Base-by-base conservation (phyloP, 2,113 vertebrate genomes). In the Erythrocercus mccallii region DNA sequence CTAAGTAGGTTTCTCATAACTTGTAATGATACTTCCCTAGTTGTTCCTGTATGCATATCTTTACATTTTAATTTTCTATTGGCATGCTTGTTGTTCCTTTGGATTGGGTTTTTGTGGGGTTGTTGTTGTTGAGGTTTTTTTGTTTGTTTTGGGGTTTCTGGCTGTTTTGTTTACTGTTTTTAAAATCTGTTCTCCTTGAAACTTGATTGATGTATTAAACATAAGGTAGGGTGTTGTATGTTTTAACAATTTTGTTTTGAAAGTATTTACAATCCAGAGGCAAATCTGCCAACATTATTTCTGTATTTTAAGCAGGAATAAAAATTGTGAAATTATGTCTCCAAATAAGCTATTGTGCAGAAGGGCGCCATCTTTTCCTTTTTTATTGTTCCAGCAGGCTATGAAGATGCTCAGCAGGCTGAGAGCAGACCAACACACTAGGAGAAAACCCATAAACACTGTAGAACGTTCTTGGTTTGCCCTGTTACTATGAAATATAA, bases 311-410 rank as follows among this genome's bases (percentile, higher is more conserved):
- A 56, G 44, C 14, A 54, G 6, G 10, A 28, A 72, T 5, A 84
- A 56, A 68, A 69, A 37, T 15, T 16, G 8, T 3, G 11, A 57
- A 72, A 70, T 19, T 25, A 4, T 57, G 2, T 25, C 81, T 82
- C 66, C 18, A 58, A 54, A 30, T 48, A 64, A 62, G 6, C 65
- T 84, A 38, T 21, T 5, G 1, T 60, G 22, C 20, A 74, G 20
- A 90, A 79, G 3, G 4, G 3, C 0, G 0, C 1, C 25, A 20
- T 57, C 15, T 85, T 81, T 73, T 70, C 19, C 7, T 71, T 72
- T 90, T 76, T 40, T 8, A 4, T 62, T 56, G 8, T 88, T 95
- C 15, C 27, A 58, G 15, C 27, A 76, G 48, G 31, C 10, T 23
- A 25, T 27, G 50, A 69, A 79, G 47, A 44, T 42, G 12, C 10